These are phyloP conservation scores for Amblyraja radiata DNA, from an alignment of 2,797 vertebrate genomes.

Conservation along the genomic window DNA sequence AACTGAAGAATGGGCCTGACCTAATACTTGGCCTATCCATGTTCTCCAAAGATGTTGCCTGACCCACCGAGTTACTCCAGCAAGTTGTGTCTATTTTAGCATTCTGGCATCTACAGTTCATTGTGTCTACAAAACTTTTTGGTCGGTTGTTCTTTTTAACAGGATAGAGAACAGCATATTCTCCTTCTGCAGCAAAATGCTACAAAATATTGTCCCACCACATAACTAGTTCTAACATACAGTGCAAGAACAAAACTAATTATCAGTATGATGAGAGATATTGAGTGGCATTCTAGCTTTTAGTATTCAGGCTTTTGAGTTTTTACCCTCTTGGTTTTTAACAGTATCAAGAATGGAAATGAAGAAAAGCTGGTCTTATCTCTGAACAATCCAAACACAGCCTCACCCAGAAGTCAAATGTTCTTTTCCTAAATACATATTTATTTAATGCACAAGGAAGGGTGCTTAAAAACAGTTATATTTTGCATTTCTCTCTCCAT, in stretches of 20 bases:
- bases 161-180: neutral
- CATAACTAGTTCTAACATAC: neutral
- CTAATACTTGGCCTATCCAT: too few relatives aligned
- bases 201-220: neutral
- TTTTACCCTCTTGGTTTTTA: neutral
- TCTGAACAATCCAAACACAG: neutral
- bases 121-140: neutral
- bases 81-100: too few relatives aligned
- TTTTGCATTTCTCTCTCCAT: neutral
- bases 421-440: neutral
- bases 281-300: neutral
- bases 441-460: neutral
- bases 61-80: too few relatives aligned
- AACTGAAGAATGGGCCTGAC: too few relatives aligned
- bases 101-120: neutral
- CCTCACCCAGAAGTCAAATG: neutral
- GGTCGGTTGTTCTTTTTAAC: neutral
- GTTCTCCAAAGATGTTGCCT: too few relatives aligned
- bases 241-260: neutral
- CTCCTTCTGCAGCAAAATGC: neutral
- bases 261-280: neutral
- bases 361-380: neutral
- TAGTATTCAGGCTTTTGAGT: neutral
- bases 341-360: neutral
- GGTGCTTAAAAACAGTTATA: neutral